phyloP scores from a whole-genome alignment of 2,888 invertebrate genomes.

The Ophion ventricosus region DNA sequence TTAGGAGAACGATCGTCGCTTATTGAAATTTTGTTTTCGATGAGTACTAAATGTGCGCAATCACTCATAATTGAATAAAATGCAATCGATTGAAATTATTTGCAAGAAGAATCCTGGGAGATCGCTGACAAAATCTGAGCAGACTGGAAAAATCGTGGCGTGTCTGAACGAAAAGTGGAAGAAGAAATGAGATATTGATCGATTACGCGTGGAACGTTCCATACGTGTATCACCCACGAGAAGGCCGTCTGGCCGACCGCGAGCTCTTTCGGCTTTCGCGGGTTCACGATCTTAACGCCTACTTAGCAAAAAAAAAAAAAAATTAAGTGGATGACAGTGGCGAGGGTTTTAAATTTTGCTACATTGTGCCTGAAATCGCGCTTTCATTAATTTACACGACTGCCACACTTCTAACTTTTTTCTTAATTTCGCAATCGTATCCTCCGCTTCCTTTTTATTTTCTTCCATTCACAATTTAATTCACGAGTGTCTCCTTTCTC shows the following conservation, averaged over 20 bases:
- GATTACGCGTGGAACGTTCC: conserved; percentile 16
- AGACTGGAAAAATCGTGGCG: neutral
- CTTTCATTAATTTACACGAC: conserved; percentile 6
- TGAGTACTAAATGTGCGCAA: no score
- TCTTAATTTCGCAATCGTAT: neutral
- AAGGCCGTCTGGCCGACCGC: conserved; percentile 48
- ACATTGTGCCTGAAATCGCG: conserved; percentile 33
- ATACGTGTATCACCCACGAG: conserved; percentile 29
- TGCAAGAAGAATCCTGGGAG: no score
- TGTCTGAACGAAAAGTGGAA: neutral
- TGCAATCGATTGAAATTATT: no score
- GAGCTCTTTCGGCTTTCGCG: conserved; percentile 29
- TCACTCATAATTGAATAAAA: no score
- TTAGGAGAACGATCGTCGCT: no score
- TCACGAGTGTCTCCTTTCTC: neutral
- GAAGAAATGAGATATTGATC: neutral
- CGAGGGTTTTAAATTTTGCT: conserved; percentile 29
- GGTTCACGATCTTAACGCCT: conserved; percentile 58
- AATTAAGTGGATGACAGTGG: conserved; percentile 35
- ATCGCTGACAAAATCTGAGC: no score
- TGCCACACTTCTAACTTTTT: neutral
- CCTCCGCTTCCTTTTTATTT: neutral
- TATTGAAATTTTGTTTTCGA: no score
- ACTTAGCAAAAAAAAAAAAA: conserved; percentile 41
- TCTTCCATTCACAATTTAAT: neutral